phyloP scores from a whole-genome alignment of 2,113 vertebrate genomes.

The Oxyruncus cristatus region DNA sequence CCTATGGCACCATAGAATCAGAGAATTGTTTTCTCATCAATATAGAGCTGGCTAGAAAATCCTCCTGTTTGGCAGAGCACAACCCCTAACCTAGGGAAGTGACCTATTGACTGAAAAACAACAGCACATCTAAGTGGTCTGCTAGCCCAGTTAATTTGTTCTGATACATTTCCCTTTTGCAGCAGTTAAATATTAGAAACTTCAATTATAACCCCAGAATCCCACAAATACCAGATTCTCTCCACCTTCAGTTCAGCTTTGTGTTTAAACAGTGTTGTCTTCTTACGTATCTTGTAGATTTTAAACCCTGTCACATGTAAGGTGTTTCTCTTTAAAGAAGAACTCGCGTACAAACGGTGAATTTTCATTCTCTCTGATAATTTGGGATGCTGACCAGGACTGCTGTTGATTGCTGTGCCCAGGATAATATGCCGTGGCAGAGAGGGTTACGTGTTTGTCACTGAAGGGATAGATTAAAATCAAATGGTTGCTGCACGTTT shows the following conservation, averaged over 20 bases:
- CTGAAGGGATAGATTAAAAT: neutral
- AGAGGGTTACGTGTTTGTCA: neutral
- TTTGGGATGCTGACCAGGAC: neutral
- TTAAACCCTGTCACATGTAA: neutral
- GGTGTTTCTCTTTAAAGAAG: neutral
- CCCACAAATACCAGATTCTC: neutral
- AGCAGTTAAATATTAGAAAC: neutral
- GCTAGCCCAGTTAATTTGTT: neutral
- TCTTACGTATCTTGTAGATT: neutral
- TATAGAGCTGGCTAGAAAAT: neutral
- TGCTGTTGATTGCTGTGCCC: neutral
- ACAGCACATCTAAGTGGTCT: constrained; percentile 2
- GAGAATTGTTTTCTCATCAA: neutral
- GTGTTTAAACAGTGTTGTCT: neutral
- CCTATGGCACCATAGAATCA: neutral
- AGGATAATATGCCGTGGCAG: neutral
- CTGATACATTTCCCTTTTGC: neutral
- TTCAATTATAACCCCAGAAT: neutral
- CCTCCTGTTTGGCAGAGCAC: neutral
- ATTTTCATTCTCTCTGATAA: neutral
- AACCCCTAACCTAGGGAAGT: neutral
- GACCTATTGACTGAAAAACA: constrained; percentile 22
- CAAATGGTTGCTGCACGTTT: neutral
- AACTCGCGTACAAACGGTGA: neutral
- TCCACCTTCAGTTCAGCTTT: neutral